Percentiles rank a stretch among this genome's conserved stretches.
Evolutionary conservation across 2,113 vertebrate genomes (phyloP).

Genomic region (Micronycteris hirsuta): DNA sequence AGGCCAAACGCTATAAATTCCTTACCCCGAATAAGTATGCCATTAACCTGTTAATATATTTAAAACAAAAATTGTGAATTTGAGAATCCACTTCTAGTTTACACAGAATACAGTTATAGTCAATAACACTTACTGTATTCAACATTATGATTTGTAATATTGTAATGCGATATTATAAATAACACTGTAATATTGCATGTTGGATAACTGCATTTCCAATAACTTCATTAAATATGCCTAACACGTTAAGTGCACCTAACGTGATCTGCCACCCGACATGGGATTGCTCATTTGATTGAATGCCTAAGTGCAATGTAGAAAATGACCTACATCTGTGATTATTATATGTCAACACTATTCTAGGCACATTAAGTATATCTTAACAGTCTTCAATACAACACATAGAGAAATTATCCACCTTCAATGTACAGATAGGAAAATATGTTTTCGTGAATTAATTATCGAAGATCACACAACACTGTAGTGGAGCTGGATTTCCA

Average conservation of each 20-base stretch:
- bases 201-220: neutral
- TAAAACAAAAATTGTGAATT: constrained; percentile 15
- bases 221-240: neutral
- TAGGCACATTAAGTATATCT: neutral
- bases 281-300: neutral
- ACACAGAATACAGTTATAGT: neutral
- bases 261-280: neutral
- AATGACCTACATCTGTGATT: neutral
- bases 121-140: neutral
- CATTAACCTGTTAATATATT: neutral
- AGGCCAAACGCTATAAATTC: neutral
- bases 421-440: neutral
- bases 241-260: too few relatives aligned
- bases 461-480: neutral
- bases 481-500: neutral
- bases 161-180: neutral
- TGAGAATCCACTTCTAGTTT: neutral
- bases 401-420: neutral
- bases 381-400: neutral
- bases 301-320: neutral
- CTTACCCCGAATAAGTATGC: neutral
- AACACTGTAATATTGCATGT: neutral
- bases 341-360: neutral
- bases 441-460: neutral
- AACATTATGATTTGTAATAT: neutral